Base-by-base conservation (phyloP, 2,797 vertebrate species). In the Chelon auratus region DNA sequence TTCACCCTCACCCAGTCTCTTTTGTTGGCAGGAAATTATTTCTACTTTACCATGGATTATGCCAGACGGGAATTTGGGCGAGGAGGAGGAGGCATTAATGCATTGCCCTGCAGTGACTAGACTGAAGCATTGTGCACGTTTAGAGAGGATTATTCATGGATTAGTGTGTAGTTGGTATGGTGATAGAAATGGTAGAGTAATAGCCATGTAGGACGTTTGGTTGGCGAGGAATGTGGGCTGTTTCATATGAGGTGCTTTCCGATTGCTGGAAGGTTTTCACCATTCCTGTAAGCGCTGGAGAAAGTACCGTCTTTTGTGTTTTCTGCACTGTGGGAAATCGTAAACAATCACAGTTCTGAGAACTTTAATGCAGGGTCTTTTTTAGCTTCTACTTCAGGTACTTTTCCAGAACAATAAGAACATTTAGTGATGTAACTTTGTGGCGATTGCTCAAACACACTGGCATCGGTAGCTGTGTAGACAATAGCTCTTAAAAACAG, bases 61-160 rank as follows among this genome's bases (percentile, higher is more conserved):
- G 48, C 69, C 76, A 72, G 80, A 80, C 65, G 84, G 78, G 85
- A 86, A 86, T 88, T 76, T 85, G 56, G 70, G 79, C 77, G 74
- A 69, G 76, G 80, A 62, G 77, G 80, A 62, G 52, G 72, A 57
- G 61, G 79, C 56, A 71, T 77, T 81, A 87, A 85, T 82, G 68
- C 75, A 83, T 57, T 54, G 57, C 62, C 74, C 70, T 66, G 73
- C 64, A 68, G 62, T 72, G 78, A 78, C 67, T 67, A 68, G 76
- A 86, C 78, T 59, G 75, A 37, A 76, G 83, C 77, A 89, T 89
- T 90, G 86, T 87, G 75, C 78, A 84, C 84, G 84, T 88, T 90
- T 87, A 89, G 83, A 82, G 87, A 83, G 88, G 88, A 90, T 91
- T 92, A 91, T 72, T 82, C 15, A 9, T 80, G 85, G 87, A 85